phyloP scores from a whole-genome alignment of 2,888 invertebrate genomes.

The Hedya salicella region DNA sequence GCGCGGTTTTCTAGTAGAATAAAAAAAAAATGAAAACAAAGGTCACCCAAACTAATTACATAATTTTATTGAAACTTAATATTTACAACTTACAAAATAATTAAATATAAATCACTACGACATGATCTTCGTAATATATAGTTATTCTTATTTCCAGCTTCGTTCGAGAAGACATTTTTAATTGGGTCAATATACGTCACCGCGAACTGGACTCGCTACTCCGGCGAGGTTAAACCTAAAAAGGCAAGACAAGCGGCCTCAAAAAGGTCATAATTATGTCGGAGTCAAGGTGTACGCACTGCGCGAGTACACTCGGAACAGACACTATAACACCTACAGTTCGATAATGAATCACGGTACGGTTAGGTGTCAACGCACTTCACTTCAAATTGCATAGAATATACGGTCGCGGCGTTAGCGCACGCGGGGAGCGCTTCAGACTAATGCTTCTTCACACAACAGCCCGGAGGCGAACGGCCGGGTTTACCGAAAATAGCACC shows the following conservation, averaged over 20 bases:
- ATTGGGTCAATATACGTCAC: constrained; percentile 62
- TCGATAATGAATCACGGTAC: constrained; percentile 79
- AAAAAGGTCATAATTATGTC: constrained; percentile 69
- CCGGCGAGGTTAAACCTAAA: constrained; percentile 75
- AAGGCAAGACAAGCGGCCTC: constrained; percentile 77
- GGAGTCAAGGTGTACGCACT: constrained; percentile 78
- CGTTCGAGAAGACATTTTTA: constrained; percentile 86
- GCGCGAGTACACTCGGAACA: constrained; percentile 73
- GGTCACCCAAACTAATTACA: constrained; percentile 14
- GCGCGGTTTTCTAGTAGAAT: constrained; percentile 3
- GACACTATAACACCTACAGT: constrained; percentile 67
- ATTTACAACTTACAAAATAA: constrained; percentile 24
- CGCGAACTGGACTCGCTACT: constrained; percentile 76
- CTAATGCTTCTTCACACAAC: constrained; percentile 70
- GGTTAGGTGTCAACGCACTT: constrained; percentile 84
- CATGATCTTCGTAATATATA: constrained; percentile 87
- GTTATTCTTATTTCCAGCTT: constrained; percentile 88
- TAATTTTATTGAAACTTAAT: constrained; percentile 16
- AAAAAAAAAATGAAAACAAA: constrained; percentile 25
- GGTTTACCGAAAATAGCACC: constrained; percentile 80
- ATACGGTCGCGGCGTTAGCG: constrained; percentile 60
- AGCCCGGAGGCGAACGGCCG: constrained; percentile 77
- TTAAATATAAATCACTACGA: constrained; percentile 87
- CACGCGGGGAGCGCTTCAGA: constrained; percentile 69
- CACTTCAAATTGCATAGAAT: constrained; percentile 69